Conservation (phyloP, 2,888 invertebrate species). For the Noctua janthina region DNA sequence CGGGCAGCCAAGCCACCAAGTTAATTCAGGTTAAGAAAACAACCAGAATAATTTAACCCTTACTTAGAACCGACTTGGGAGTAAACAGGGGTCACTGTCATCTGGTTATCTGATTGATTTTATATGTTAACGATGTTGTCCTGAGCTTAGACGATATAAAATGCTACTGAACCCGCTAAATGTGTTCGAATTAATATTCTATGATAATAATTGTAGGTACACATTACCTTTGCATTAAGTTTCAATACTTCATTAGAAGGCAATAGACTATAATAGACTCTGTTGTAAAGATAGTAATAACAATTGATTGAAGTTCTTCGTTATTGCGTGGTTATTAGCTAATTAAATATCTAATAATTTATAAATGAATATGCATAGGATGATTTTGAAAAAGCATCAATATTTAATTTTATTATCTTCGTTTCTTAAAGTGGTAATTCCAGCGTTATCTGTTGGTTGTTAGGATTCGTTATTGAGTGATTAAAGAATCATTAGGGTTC, state of each 20-base stretch:
- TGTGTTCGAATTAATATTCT: conserved; percentile 59
- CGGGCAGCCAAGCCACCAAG: conserved; percentile 57
- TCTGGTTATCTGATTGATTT: conserved; percentile 67
- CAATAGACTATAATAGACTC: conserved; percentile 12
- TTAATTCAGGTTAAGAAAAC: conserved; percentile 67
- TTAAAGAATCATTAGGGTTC: neutral
- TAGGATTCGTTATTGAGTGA: conserved; percentile 27
- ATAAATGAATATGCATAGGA: conserved; percentile 28
- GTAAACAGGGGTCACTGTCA: conserved; percentile 32
- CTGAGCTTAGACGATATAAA: conserved; percentile 63
- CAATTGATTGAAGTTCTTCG: conserved; percentile 17
- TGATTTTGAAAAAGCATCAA: conserved; percentile 20
- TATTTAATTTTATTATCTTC: conserved; percentile 16
- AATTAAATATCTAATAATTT: conserved; percentile 16
- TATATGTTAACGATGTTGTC: conserved; percentile 72
- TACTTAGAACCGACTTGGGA: conserved; percentile 14
- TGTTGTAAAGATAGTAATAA: conserved; percentile 22
- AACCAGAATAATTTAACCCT: conserved; percentile 64
- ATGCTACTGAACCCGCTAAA: conserved; percentile 59
- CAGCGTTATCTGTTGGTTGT: conserved; percentile 15
- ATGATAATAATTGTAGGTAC: conserved; percentile 8
- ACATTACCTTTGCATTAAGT: neutral
- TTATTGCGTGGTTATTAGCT: conserved; percentile 18
- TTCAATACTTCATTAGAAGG: conserved; percentile 14
- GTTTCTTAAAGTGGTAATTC: neutral